Percentiles rank a stretch among this genome's conserved stretches.
phyloP scores from a whole-genome alignment of 2,113 vertebrate genomes.

The Notechis scutatus region DNA sequence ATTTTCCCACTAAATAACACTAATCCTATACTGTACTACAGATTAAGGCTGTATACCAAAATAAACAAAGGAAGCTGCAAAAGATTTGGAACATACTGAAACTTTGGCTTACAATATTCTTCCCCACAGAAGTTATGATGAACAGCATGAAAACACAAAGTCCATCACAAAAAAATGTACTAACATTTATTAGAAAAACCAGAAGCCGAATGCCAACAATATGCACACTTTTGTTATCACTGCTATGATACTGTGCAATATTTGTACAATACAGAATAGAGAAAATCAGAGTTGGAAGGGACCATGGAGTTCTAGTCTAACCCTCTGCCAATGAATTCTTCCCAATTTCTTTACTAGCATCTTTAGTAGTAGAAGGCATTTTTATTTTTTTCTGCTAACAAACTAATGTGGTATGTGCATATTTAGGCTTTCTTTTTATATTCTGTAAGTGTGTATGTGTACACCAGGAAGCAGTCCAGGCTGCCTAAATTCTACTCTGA shows the following conservation, averaged over 20 bases:
- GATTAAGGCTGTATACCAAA: conserved; percentile 34
- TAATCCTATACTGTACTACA: conserved; percentile 34
- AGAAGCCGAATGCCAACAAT: neutral
- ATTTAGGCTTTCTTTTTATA: neutral
- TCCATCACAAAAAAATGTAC: neutral
- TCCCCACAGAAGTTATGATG: neutral
- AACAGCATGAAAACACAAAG: too few species aligned
- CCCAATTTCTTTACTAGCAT: neutral
- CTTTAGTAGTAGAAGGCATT: neutral
- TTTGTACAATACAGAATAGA: neutral
- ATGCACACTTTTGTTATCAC: neutral
- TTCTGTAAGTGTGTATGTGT: neutral
- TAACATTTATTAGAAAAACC: neutral
- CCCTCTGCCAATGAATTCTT: neutral
- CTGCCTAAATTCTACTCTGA: neutral
- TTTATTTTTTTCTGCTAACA: neutral
- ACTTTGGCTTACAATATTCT: conserved; percentile 15
- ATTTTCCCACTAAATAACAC: conserved; percentile 44
- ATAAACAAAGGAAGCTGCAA: conserved; percentile 18
- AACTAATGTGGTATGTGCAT: neutral
- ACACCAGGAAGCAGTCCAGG: neutral
- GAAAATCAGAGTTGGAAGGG: neutral
- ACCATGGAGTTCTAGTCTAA: neutral
- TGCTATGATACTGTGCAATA: neutral
- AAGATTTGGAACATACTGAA: conserved; percentile 25